Percentiles rank a stretch among this genome's conserved stretches.
Evolutionary conservation across 2,888 invertebrate species (phyloP).

Genomic region (Orthonychiurus folsomi): DNA sequence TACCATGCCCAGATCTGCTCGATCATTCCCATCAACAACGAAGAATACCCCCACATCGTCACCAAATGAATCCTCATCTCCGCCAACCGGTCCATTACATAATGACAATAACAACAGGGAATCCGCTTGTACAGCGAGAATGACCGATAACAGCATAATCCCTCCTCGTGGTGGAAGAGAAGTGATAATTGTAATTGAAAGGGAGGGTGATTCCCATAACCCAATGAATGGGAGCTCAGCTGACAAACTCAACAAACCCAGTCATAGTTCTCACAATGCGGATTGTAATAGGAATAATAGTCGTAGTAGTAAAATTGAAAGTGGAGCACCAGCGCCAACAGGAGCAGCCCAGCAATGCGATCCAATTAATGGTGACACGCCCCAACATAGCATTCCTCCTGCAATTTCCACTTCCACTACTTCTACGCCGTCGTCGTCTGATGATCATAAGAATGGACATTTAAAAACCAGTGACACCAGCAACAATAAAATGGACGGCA

Average conservation of each 20-base stretch:
- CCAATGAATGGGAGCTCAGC: not conserved
- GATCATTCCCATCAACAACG: too few species aligned
- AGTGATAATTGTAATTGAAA: conserved; percentile 5
- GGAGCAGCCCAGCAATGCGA: not conserved
- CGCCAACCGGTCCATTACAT: not conserved
- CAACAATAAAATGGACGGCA: not conserved
- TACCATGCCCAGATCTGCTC: not conserved
- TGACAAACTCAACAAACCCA: not conserved
- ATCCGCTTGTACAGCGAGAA: too few species aligned
- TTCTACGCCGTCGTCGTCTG: too few species aligned
- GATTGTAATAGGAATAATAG: not conserved
- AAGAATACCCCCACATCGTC: too few species aligned
- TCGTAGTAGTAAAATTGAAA: not conserved
- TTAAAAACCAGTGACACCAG: too few species aligned
- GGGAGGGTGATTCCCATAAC: conserved; percentile 2
- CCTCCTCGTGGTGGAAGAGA: conserved; percentile 2
- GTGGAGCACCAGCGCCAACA: not conserved
- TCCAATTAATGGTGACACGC: not conserved
- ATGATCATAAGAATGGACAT: too few species aligned
- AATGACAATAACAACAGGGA: not conserved
- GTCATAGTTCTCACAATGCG: not conserved
- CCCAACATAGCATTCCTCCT: not conserved
- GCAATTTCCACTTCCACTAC: too few species aligned
- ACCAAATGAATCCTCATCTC: not conserved
- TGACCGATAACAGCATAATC: too few species aligned